A percentile compares a stretch with the other conserved stretches of the same genome.
phyloP scores from a whole-genome alignment of 2,888 invertebrate species.

The Subacronicta megacephala region DNA sequence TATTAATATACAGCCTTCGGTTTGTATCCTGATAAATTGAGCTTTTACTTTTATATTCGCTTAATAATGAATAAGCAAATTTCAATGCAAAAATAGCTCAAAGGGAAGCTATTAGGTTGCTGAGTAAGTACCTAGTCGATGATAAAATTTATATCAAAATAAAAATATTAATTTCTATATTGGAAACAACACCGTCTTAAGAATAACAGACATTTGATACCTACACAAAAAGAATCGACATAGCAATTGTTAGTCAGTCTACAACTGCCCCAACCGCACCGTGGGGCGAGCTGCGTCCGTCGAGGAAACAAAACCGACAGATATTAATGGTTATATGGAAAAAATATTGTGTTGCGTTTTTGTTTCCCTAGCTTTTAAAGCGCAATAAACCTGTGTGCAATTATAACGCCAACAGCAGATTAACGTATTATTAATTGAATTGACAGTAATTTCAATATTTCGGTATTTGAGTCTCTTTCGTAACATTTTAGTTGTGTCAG shows the following conservation, averaged over 20 bases:
- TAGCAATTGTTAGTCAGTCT: constrained; percentile 55
- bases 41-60: too few relatives aligned
- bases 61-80: too few relatives aligned
- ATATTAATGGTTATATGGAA: constrained; percentile 92
- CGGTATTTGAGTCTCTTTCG: background rate
- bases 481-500: background rate
- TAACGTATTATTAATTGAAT: constrained; percentile 80
- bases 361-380: constrained; percentile 87
- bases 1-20: too few relatives aligned
- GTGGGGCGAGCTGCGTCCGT: constrained; percentile 75
- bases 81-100: too few relatives aligned
- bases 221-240: constrained; percentile 50
- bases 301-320: constrained; percentile 91
- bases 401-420: constrained; percentile 88
- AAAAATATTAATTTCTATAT: too few relatives aligned
- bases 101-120: too few relatives aligned
- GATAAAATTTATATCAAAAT: too few relatives aligned
- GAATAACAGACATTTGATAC: constrained; percentile 31
- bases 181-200: too few relatives aligned
- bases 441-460: constrained; percentile 12
- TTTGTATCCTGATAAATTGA: too few relatives aligned
- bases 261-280: constrained; percentile 72
- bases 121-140: too few relatives aligned
- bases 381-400: constrained; percentile 86
- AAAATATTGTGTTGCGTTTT: constrained; percentile 91